A percentile compares a stretch with the other conserved stretches of the same genome.
phyloP scores from a whole-genome alignment of 2,888 invertebrate species.

The Spisula subtruncata region DNA sequence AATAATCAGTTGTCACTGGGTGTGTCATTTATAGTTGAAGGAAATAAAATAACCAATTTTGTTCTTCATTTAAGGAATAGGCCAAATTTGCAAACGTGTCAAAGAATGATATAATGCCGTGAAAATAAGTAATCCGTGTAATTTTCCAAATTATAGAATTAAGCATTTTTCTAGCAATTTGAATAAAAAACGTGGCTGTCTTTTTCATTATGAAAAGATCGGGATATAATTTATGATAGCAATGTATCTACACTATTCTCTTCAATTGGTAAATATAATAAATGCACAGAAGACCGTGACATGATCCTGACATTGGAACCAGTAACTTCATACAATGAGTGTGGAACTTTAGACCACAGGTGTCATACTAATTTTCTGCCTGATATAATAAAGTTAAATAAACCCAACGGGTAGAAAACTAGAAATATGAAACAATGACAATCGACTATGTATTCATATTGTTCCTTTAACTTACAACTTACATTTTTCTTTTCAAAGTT shows the following conservation, averaged over 20 bases:
- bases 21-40: too few species aligned
- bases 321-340: not conserved
- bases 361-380: conserved; percentile 12
- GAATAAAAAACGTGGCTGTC: not conserved
- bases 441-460: not conserved
- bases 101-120: too few species aligned
- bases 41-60: too few species aligned
- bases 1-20: too few species aligned
- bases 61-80: too few species aligned
- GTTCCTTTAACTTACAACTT: not conserved
- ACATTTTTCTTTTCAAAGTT: too few species aligned
- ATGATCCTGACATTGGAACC: not conserved
- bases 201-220: not conserved
- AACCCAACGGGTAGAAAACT: not conserved
- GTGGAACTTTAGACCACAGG: not conserved
- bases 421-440: not conserved
- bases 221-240: not conserved
- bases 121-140: too few species aligned
- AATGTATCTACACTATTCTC: too few species aligned
- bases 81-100: too few species aligned
- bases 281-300: not conserved
- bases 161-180: not conserved
- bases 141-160: too few species aligned
- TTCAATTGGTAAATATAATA: not conserved
- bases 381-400: not conserved